phyloP scores from a whole-genome alignment of 2,888 invertebrate genomes.

The Orchesella flavescens region DNA sequence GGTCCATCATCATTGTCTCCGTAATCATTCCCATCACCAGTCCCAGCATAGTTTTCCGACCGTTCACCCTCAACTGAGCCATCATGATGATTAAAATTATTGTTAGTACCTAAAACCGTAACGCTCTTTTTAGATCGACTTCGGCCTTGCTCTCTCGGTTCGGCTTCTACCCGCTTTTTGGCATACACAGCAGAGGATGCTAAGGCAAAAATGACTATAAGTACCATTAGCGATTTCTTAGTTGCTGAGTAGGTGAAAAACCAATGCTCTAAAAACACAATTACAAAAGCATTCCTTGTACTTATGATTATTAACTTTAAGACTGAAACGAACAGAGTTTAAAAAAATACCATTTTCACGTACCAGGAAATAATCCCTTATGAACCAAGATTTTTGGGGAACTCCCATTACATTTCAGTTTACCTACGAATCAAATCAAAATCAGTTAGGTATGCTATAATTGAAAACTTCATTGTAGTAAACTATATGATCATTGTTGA shows the following conservation, averaged over 20 bases:
- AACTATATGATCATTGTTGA: too few species aligned
- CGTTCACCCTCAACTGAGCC: not conserved
- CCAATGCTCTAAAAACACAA: slow-evolving; percentile 17
- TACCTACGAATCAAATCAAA: not conserved
- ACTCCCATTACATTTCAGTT: not conserved
- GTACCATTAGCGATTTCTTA: not conserved
- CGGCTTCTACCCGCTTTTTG: not conserved
- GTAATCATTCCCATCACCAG: not conserved
- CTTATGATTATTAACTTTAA: not conserved
- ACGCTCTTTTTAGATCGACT: not conserved
- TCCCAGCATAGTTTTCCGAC: not conserved
- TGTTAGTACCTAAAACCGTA: not conserved
- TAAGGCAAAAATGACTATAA: slow-evolving; percentile 19
- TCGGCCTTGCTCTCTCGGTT: not conserved
- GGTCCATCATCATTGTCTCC: slow-evolving; percentile 1
- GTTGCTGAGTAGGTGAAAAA: slow-evolving; percentile 5
- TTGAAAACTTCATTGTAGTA: too few species aligned
- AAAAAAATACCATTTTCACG: too few species aligned
- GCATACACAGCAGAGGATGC: not conserved
- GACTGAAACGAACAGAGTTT: too few species aligned
- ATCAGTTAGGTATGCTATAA: too few species aligned
- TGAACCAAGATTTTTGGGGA: slow-evolving; percentile 4
- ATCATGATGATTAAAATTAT: not conserved
- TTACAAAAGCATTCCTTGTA: not conserved
- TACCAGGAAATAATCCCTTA: slow-evolving; percentile 31